These are phyloP conservation scores for Sylvilagus bachmani DNA, from an alignment of 2,113 vertebrate species.

Conservation along the genomic window DNA sequence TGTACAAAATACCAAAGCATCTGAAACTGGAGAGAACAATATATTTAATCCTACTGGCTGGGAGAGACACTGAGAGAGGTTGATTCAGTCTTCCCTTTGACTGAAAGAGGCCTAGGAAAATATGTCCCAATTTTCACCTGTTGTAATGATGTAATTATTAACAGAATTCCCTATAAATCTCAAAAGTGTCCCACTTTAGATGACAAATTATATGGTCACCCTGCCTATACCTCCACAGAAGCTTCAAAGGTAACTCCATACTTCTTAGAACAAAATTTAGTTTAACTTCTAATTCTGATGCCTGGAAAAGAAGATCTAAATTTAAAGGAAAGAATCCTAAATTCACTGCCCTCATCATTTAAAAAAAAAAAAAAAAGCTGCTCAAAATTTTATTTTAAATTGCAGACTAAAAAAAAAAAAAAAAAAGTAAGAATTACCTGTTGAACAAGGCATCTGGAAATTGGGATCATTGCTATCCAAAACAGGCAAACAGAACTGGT, in stretches of 20 bases:
- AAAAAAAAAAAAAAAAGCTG: conserved; percentile 77
- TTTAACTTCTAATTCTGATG: conserved; percentile 75
- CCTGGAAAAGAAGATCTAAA: conserved; percentile 79
- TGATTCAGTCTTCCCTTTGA: background rate
- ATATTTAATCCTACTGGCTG: background rate
- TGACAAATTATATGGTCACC: conserved; percentile 46
- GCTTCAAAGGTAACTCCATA: conserved; percentile 54
- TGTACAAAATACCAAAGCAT: conserved; percentile 56
- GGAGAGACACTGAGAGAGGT: background rate
- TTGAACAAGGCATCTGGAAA: conserved; percentile 94
- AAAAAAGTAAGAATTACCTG: conserved; percentile 94
- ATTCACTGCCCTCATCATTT: conserved; percentile 77
- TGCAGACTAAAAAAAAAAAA: conserved; percentile 87
- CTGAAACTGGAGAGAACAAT: conserved; percentile 34
- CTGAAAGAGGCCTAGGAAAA: background rate
- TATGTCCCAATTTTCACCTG: conserved; percentile 38
- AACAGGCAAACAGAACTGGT: conserved; percentile 97
- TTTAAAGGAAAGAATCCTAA: conserved; percentile 79
- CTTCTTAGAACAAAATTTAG: conserved; percentile 57
- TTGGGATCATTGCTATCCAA: conserved; percentile 96
- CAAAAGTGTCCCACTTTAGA: conserved; percentile 2
- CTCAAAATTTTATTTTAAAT: conserved; percentile 87
- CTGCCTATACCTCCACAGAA: conserved; percentile 22
- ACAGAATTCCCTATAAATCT: conserved; percentile 23
- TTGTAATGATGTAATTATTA: conserved; percentile 28